A percentile compares a stretch with the other conserved stretches of the same genome.
Evolutionary conservation across 2,888 invertebrate species (phyloP).

Genomic region (Drosophila antonietae): DNA sequence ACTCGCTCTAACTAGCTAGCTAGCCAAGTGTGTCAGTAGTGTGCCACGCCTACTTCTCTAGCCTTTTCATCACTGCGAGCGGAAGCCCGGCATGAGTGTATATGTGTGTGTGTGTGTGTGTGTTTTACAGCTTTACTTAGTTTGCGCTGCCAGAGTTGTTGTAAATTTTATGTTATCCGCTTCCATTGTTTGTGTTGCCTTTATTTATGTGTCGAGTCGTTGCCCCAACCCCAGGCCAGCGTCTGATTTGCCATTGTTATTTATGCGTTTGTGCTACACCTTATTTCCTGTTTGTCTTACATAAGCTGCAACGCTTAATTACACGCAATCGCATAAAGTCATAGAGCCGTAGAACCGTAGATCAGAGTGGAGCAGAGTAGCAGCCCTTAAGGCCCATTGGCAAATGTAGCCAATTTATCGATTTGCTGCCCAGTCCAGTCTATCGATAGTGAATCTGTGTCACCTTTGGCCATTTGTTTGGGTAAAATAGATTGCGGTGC

Average conservation of each 20-base stretch:
- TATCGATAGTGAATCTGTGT: slow-evolving; percentile 32
- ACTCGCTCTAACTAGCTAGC: not conserved
- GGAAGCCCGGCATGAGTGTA: slow-evolving; percentile 36
- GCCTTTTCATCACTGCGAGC: slow-evolving; percentile 66
- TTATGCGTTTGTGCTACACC: slow-evolving; percentile 77
- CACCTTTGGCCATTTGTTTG: slow-evolving; percentile 3
- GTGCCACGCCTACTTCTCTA: slow-evolving; percentile 63
- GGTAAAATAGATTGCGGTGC: too few species aligned
- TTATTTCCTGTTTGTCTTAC: slow-evolving; percentile 78
- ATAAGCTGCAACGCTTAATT: slow-evolving; percentile 77
- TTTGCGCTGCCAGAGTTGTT: slow-evolving; percentile 54
- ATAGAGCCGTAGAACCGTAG: slow-evolving; percentile 1
- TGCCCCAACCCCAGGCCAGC: not conserved
- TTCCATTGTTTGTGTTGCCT: slow-evolving; percentile 74
- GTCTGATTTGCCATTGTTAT: slow-evolving; percentile 63
- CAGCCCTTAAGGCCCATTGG: not conserved
- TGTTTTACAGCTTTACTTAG: slow-evolving; percentile 60
- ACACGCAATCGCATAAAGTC: slow-evolving; percentile 56
- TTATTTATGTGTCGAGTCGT: slow-evolving; percentile 66
- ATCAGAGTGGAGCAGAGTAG: not conserved
- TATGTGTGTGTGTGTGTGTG: slow-evolving; percentile 5
- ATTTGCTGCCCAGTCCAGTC: not conserved
- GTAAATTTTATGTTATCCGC: slow-evolving; percentile 79
- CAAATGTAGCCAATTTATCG: slow-evolving; percentile 17
- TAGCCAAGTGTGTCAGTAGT: slow-evolving; percentile 67